Evolutionary conservation across 2,888 invertebrate genomes (phyloP).

Genomic region (Thymelicus acteon): DNA sequence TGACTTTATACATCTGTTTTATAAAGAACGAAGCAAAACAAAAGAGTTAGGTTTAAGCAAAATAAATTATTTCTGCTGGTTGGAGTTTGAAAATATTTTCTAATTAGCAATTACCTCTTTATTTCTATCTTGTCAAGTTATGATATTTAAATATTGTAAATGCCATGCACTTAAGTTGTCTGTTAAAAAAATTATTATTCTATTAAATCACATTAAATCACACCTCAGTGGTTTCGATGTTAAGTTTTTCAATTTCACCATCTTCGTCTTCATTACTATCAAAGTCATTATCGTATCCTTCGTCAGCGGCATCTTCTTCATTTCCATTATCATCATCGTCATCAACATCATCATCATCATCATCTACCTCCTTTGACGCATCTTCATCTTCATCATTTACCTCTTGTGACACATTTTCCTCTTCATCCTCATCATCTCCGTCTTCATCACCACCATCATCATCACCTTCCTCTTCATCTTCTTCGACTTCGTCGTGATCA

Average conservation of each 20-base stretch:
- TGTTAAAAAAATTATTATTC: background rate
- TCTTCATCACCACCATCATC: conserved; percentile 52
- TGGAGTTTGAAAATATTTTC: background rate
- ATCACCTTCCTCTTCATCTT: conserved; percentile 50
- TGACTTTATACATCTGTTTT: background rate
- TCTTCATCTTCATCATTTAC: conserved; percentile 48
- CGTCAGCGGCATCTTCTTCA: conserved; percentile 50
- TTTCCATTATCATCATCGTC: conserved; percentile 50
- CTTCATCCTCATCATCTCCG: conserved; percentile 52
- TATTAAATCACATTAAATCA: conserved; percentile 11
- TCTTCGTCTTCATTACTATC: conserved; percentile 50
- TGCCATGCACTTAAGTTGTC: background rate
- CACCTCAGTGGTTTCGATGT: conserved; percentile 34
- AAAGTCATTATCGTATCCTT: conserved; percentile 50
- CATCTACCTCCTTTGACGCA: conserved; percentile 46
- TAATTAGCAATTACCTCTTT: background rate
- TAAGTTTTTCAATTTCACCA: conserved; percentile 43
- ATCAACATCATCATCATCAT: conserved; percentile 46
- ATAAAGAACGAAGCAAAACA: conserved; percentile 1
- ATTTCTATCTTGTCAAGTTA: background rate
- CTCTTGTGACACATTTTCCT: conserved; percentile 54
- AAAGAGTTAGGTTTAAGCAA: conserved; percentile 2
- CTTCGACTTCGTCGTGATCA: conserved; percentile 52
- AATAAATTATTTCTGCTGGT: background rate
- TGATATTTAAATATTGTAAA: background rate